These are phyloP conservation scores for Symphodus melops DNA, from an alignment of 2,113 vertebrate genomes.

Conservation along the genomic window DNA sequence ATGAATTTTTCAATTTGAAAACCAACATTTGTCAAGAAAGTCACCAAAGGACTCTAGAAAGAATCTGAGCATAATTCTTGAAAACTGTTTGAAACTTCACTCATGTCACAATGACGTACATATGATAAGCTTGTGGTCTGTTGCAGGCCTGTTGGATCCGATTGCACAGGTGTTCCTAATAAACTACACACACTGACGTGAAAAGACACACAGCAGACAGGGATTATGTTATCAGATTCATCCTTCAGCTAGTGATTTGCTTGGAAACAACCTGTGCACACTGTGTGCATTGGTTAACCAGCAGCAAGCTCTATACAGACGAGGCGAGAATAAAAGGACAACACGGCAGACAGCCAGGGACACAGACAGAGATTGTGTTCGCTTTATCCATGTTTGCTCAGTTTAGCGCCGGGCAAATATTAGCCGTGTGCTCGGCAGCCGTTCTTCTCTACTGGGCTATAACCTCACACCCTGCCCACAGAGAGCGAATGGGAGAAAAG, in stretches of 20 bases:
- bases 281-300: conserved; percentile 30
- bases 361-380: conserved; percentile 63
- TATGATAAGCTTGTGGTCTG: conserved; percentile 14
- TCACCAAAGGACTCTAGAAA: too few relatives aligned
- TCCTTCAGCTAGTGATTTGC: conserved; percentile 40
- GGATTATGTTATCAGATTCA: conserved; percentile 58
- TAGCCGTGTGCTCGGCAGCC: conserved; percentile 61
- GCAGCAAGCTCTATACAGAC: conserved; percentile 30
- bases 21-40: too few relatives aligned
- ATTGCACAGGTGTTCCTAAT: conserved; percentile 59
- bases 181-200: conserved; percentile 26
- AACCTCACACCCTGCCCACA: conserved; percentile 33
- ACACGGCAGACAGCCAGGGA: conserved; percentile 64
- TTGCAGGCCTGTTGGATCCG: conserved; percentile 17
- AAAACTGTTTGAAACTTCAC: not conserved
- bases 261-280: conserved; percentile 35
- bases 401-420: conserved; percentile 77
- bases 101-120: not conserved
- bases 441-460: conserved; percentile 63
- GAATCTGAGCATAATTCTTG: not conserved
- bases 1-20: too few relatives aligned
- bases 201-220: conserved; percentile 32
- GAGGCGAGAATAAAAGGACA: conserved; percentile 65
- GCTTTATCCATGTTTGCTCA: conserved; percentile 79
- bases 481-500: conserved; percentile 29